Evolutionary conservation across 2,797 vertebrate genomes (phyloP).

Genomic region (Microctenopoma stevenorrisi): DNA sequence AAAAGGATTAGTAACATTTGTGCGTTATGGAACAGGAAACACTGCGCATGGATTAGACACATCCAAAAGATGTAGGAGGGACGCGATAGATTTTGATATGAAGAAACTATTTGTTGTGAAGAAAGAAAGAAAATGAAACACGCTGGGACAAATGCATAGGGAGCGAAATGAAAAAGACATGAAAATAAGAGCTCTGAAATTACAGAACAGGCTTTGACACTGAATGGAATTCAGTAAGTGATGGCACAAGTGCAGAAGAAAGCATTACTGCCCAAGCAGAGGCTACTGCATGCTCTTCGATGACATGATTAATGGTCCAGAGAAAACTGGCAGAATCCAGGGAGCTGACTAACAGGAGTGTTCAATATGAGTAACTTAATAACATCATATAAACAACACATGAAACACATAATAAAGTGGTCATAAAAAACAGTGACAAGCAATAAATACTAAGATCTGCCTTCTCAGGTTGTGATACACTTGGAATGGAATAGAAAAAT

Average conservation of each 20-base stretch:
- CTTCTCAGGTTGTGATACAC: neutral
- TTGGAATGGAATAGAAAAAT: neutral
- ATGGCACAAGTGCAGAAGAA: constrained; percentile 17
- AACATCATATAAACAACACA: constrained; percentile 45
- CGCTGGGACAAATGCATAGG: neutral
- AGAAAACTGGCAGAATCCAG: constrained; percentile 43
- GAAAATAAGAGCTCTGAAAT: constrained; percentile 37
- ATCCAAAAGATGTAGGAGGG: constrained; percentile 3
- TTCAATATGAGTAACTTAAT: constrained; percentile 22
- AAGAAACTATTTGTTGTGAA: neutral
- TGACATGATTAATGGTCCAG: constrained; percentile 66
- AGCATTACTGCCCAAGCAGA: neutral
- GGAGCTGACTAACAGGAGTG: constrained; percentile 10
- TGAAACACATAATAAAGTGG: constrained; percentile 61
- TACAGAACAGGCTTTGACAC: constrained; percentile 31
- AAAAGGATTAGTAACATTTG: constrained; percentile 39
- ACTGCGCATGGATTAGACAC: neutral
- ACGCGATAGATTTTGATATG: neutral
- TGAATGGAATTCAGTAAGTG: neutral
- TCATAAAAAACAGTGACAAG: constrained; percentile 30
- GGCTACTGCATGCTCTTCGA: constrained; percentile 9
- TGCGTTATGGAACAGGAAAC: constrained; percentile 9
- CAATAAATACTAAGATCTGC: neutral
- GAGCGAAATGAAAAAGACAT: constrained; percentile 10
- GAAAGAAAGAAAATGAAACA: neutral